A percentile compares a stretch with the other conserved stretches of the same genome.
Evolutionary conservation across 2,888 invertebrate genomes (phyloP).

Genomic region (Mythimna impura): DNA sequence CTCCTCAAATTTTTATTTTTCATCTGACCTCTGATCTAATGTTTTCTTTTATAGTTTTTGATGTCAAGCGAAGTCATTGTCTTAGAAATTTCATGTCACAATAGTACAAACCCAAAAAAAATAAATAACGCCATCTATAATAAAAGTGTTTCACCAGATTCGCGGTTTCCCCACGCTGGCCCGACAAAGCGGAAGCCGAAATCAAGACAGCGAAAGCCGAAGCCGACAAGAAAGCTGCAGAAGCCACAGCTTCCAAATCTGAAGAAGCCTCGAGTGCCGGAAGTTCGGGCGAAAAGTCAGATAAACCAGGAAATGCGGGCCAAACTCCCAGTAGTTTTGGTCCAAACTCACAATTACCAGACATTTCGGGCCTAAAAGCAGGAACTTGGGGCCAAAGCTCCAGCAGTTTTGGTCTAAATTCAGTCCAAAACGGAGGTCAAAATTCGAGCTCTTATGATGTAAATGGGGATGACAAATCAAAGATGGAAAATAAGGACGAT

Average conservation of each 20-base stretch:
- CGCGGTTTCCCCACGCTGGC: conserved; percentile 57
- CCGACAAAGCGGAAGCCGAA: conserved; percentile 41
- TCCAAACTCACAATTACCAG: neutral
- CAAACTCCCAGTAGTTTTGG: neutral
- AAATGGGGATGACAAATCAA: neutral
- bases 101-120: too few species aligned
- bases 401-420: neutral
- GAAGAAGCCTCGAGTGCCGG: neutral
- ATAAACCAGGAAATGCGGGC: neutral
- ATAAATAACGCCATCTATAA: neutral
- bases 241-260: neutral
- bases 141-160: conserved; percentile 28
- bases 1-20: too few species aligned
- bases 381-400: neutral
- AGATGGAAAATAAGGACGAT: neutral
- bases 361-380: neutral
- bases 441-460: neutral
- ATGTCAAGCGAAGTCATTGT: too few species aligned
- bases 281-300: neutral
- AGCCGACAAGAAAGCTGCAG: neutral
- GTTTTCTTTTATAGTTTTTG: too few species aligned
- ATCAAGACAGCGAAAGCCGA: conserved; percentile 19
- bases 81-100: too few species aligned
- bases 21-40: too few species aligned
- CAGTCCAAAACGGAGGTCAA: neutral